These are phyloP conservation scores for Thereva nobilitata DNA, from an alignment of 2,888 invertebrate genomes.

Conservation along the genomic window DNA sequence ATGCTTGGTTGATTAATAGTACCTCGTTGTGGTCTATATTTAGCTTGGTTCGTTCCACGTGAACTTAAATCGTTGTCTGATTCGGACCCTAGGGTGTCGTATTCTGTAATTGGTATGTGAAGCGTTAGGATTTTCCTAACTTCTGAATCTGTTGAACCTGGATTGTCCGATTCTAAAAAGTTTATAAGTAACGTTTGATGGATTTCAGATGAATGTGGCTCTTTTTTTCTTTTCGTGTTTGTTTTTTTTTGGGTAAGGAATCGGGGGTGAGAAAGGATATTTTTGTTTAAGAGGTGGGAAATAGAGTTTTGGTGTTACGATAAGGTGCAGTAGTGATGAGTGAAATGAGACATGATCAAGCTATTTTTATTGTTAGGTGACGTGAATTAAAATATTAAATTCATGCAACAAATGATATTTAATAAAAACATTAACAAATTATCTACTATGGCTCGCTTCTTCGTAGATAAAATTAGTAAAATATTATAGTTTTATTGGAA, in stretches of 20 bases:
- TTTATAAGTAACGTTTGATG: slow-evolving; percentile 49
- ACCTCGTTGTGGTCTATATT: slow-evolving; percentile 58
- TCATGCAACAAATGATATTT: too few species aligned
- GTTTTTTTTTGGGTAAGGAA: slow-evolving; percentile 22
- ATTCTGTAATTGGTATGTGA: slow-evolving; percentile 92
- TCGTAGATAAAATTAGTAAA: too few species aligned
- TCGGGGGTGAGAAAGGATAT: neutral
- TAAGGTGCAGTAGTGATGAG: too few species aligned
- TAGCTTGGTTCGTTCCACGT: slow-evolving; percentile 61
- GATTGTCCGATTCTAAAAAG: slow-evolving; percentile 85
- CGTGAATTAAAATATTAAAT: too few species aligned
- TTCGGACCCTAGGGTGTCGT: slow-evolving; percentile 81
- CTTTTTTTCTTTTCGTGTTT: slow-evolving; percentile 40
- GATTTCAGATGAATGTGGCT: slow-evolving; percentile 45
- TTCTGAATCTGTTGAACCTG: slow-evolving; percentile 94
- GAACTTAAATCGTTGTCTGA: slow-evolving; percentile 79
- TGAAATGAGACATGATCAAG: too few species aligned
- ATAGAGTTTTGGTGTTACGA: too few species aligned
- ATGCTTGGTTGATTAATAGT: slow-evolving; percentile 31
- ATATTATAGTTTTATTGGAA: too few species aligned
- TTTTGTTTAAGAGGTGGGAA: too few species aligned
- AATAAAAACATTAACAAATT: too few species aligned
- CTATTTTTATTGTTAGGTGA: too few species aligned
- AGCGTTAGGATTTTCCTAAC: slow-evolving; percentile 90
- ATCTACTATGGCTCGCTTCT: too few species aligned